Percentiles rank a stretch among this genome's conserved stretches.
These are phyloP conservation scores for Alauda arvensis DNA, from an alignment of 2,797 vertebrate genomes.

Conservation along the genomic window DNA sequence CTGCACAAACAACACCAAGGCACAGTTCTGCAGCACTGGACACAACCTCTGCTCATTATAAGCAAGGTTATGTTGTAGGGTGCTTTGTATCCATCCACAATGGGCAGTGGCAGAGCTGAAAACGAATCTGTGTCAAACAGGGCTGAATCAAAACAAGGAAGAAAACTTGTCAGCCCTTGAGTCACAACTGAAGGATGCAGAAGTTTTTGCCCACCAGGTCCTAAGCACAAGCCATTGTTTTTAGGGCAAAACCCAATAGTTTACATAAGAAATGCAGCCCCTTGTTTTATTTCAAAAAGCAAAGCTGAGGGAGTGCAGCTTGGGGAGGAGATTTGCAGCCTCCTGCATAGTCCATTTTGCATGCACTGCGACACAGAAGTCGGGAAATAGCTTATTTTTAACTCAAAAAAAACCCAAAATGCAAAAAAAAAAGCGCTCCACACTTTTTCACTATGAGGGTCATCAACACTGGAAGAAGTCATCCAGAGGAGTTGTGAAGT, in stretches of 20 bases:
- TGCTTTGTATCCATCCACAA: neutral
- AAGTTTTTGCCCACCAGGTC: neutral
- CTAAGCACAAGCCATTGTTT: neutral
- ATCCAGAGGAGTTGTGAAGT: neutral
- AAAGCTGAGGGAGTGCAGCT: neutral
- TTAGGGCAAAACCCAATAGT: neutral
- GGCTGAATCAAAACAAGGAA: neutral
- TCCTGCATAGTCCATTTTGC: neutral
- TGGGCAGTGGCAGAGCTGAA: neutral
- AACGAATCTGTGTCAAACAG: neutral
- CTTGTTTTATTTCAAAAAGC: neutral
- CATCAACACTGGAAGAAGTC: neutral
- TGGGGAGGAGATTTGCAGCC: neutral
- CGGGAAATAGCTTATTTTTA: neutral
- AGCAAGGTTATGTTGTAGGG: neutral
- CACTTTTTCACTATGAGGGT: neutral
- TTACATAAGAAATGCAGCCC: neutral
- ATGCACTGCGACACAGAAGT: accelerated
- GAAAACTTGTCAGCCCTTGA: neutral
- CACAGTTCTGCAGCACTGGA: neutral
- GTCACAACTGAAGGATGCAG: neutral
- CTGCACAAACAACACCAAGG: neutral
- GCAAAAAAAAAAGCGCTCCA: neutral
- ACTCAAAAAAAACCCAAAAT: neutral
- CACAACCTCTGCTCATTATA: neutral